Evolutionary conservation across 2,113 vertebrate genomes (phyloP), one percentile per base, ranked within the genome.

Genomic region (Maccullochella peelii): DNA sequence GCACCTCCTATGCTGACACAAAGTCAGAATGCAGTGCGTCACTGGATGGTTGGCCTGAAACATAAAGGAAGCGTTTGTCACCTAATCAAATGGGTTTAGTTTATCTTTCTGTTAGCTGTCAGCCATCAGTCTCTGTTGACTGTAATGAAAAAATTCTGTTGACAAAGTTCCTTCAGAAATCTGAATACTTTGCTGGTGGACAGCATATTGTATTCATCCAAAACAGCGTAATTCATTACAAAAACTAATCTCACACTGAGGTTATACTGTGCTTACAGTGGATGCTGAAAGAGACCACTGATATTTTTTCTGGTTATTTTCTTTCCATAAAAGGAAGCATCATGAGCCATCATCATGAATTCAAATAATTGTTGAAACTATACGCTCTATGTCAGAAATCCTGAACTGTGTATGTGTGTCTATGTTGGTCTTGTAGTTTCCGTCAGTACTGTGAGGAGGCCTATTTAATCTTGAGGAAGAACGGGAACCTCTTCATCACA

Each of bases 401-500:
- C 33, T 47, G 3, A 44, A 8, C 5, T 21, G 47, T 50, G 47
- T 62, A 7, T 33, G 27, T 72, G 30, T 84, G 38, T 73, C 9
- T 80, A 18, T 88, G 52, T 77, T n/a, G 57, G 47, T 79, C 10
- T 68, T 27, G 23, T 15, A 99, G 98, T 92, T 99, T 99, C 92
- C 97, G 98, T 72, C 97, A 98, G 88, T 98, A 97, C 89, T 99
- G 98, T 91, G 98, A 99, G 88, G 96, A 98, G 2, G 98, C 98
- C 0, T 99, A 99, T 88, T 91, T 99, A 82, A 96, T 98, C 72
- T 88, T 99, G 85, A 95, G 98, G 82, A 97, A 96, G 82, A 98
- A 99, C 0, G 98, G 98, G 74, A 99, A 99, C 91, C 96, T 99
- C 47, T 98, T 99, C 94, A 99, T 99, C 91, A 99, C 98, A 1